These are phyloP conservation scores for Nomada ferruginata DNA, from an alignment of 2,888 invertebrate species.

Conservation along the genomic window DNA sequence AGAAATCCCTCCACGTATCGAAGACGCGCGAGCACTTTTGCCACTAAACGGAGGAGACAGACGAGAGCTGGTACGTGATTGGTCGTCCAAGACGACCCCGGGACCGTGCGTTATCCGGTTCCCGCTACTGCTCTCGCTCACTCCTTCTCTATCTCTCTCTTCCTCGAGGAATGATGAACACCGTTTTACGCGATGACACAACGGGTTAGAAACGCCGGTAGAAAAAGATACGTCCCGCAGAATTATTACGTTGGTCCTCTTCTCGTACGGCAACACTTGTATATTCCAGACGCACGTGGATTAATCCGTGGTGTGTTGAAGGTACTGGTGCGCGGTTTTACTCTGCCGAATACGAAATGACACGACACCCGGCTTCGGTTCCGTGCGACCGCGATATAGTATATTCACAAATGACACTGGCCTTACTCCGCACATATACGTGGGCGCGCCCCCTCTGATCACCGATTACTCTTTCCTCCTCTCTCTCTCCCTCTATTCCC, in stretches of 20 bases:
- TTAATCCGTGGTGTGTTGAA: conserved; percentile 54
- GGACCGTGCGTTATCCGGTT: conserved; percentile 67
- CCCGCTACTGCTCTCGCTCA: conserved; percentile 50
- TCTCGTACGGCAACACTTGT: conserved; percentile 12
- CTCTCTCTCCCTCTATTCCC: conserved; percentile 12
- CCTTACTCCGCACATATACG: conserved; percentile 43
- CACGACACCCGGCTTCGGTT: conserved; percentile 57
- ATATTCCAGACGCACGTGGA: conserved; percentile 51
- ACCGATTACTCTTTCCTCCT: conserved; percentile 32
- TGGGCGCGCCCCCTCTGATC: conserved; percentile 56
- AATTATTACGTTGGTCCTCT: conserved; percentile 17
- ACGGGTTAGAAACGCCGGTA: conserved; percentile 40
- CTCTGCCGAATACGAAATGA: conserved; percentile 40
- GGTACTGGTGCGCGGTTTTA: conserved; percentile 38
- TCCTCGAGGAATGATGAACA: conserved; percentile 24
- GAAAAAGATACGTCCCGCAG: conserved; percentile 5
- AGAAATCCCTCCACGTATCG: conserved; percentile 70
- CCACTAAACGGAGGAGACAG: conserved; percentile 67
- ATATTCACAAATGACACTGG: conserved; percentile 57
- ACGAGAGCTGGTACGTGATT: conserved; percentile 64
- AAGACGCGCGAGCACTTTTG: conserved; percentile 69
- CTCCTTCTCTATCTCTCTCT: conserved; percentile 15
- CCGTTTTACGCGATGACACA: conserved; percentile 53
- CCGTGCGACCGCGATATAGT: conserved; percentile 46
- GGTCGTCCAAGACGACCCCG: conserved; percentile 67